Evolutionary conservation across 2,888 invertebrate genomes (phyloP).

Genomic region (Gymnosoma rotundatum): DNA sequence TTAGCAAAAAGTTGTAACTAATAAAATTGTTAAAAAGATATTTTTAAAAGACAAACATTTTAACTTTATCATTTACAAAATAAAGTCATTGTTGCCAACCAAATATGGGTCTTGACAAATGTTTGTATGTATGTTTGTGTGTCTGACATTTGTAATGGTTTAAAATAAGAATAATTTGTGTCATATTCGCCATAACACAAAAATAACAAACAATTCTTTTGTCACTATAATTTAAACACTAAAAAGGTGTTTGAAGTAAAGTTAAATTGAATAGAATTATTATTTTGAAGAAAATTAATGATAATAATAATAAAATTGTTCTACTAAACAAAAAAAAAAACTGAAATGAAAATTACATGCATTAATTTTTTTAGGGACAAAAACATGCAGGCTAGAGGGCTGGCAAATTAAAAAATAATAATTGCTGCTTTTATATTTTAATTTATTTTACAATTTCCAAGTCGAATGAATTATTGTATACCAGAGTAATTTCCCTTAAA

Average conservation of each 20-base stretch:
- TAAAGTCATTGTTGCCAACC: constrained; percentile 57
- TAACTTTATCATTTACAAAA: constrained; percentile 28
- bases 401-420: too few species aligned
- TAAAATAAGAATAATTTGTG: constrained; percentile 55
- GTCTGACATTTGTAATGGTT: constrained; percentile 54
- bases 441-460: too few species aligned
- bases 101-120: constrained; percentile 37
- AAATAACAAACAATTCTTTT: constrained; percentile 7
- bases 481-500: too few species aligned
- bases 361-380: too few species aligned
- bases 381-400: too few species aligned
- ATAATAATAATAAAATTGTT: too few species aligned
- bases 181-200: constrained; percentile 62
- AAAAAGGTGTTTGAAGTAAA: constrained; percentile 25
- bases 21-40: neutral
- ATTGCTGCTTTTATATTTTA: too few species aligned
- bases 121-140: neutral
- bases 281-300: too few species aligned
- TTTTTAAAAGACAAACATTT: constrained; percentile 33
- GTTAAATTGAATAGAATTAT: constrained; percentile 13
- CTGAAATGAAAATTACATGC: too few species aligned
- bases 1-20: too few species aligned
- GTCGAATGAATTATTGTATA: too few species aligned
- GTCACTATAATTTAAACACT: neutral
- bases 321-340: too few species aligned